Percentiles rank a stretch among this genome's conserved stretches.
Conservation (phyloP, 2,888 invertebrate genomes). For the Morpho helenor region DNA sequence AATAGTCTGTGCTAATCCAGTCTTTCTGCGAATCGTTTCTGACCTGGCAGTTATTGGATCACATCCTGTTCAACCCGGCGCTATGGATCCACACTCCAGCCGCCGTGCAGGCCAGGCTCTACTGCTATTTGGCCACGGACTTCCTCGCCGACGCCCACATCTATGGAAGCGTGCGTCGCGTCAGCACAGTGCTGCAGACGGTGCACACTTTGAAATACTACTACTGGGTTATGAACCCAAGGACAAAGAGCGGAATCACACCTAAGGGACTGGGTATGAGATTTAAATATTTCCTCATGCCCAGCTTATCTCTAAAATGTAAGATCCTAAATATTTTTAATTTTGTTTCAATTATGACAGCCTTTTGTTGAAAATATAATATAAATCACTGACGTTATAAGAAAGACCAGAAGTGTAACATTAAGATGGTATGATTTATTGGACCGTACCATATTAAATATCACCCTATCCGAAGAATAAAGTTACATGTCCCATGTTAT, state of each 20-base stretch:
- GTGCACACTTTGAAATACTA: constrained; percentile 99
- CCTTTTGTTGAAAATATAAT: too few species aligned
- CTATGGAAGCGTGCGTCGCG: constrained; percentile 96
- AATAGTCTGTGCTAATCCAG: constrained; percentile 82
- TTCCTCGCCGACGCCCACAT: constrained; percentile 98
- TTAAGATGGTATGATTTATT: too few species aligned
- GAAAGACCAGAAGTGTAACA: too few species aligned
- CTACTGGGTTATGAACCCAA: constrained; percentile 99
- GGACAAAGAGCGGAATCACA: constrained; percentile 95
- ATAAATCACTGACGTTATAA: too few species aligned
- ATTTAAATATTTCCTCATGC: not conserved
- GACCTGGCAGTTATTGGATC: constrained; percentile 98
- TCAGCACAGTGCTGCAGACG: constrained; percentile 98
- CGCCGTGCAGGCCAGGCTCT: constrained; percentile 95
- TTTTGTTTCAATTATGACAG: too few species aligned
- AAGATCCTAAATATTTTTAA: too few species aligned
- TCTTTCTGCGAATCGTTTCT: constrained; percentile 94
- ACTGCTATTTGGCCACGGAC: constrained; percentile 99
- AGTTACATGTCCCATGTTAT: too few species aligned
- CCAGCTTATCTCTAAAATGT: too few species aligned
- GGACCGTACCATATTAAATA: too few species aligned
- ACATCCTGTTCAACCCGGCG: constrained; percentile 99
- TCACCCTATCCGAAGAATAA: too few species aligned
- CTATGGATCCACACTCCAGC: constrained; percentile 99
- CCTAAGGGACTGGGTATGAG: constrained; percentile 95